Evolutionary conservation across 1,140 invertebrate species (phyloP), one percentile per base, ranked within the genome.

Genomic region (Diachasma alloeum): DNA sequence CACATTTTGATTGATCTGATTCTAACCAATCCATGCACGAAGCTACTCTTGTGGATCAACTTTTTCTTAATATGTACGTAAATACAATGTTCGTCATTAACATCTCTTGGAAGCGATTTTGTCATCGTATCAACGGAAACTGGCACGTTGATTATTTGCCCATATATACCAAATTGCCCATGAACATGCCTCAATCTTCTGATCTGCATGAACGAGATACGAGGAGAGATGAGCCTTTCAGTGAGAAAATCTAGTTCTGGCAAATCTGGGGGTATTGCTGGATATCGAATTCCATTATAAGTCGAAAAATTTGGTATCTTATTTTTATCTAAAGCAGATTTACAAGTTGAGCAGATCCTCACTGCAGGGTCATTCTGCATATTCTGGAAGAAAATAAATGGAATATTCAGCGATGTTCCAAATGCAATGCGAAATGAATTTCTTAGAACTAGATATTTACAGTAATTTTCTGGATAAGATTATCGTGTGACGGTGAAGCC

Each of bases 81-180:
- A 59, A 87, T 83, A 36, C 78, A 79, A 17, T 86, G 72, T 74
- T 87, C 85, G 66, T 86, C 85, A 70, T 85, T 70, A 70, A 87
- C 26, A 77, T 85, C 74, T 37, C 86, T 79, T 1, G 86, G 86
- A 76, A 88, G 84, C n/a, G 66, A 74, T 79, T 84, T 82, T 68
- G 86, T 83, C 85, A 88, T 85, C 0, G 79, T 78, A 80, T 87
- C 68, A 46, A 83, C 85, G 59, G 81, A 48, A 8, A 86, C 79
- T 77, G 87, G 87, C 24, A 87, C 83, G 77, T 88, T 87, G 19
- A 87, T 85, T 68, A 87, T 80, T 84, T 87, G 84, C 11, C 82
- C 84, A 59, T 80, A 80, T 73, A 87, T 87, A 71, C 83, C 85
- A 82, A 82, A 82, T 72, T 76, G 80, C 19, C 77, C 75, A 79